A percentile compares a stretch with the other conserved stretches of the same genome.
These are phyloP conservation scores for Cydia strobilella DNA, from an alignment of 1,140 invertebrate species.

Conservation along the genomic window DNA sequence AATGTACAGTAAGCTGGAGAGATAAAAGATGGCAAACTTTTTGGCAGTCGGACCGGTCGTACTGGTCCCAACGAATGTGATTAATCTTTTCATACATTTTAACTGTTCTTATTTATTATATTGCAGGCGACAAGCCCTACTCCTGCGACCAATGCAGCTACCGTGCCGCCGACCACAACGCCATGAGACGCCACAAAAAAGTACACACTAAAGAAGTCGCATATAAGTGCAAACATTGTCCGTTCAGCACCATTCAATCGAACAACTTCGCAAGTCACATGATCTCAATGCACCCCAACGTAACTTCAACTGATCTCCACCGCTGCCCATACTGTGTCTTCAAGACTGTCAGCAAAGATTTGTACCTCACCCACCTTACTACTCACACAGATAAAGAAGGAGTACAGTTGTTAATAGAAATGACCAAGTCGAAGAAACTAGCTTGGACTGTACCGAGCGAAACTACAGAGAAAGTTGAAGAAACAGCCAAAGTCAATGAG, in stretches of 20 bases:
- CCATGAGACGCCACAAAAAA: constrained; percentile 88
- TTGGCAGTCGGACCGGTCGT: too few relatives aligned
- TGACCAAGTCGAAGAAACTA: constrained; percentile 55
- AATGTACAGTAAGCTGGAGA: too few relatives aligned
- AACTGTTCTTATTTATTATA: constrained; percentile 32
- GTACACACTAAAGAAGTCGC: constrained; percentile 87
- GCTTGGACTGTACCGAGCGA: constrained; percentile 73
- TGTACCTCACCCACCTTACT: constrained; percentile 73
- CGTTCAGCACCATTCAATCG: constrained; percentile 85
- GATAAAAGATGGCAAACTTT: too few relatives aligned
- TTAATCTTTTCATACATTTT: too few relatives aligned
- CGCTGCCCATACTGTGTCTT: constrained; percentile 80
- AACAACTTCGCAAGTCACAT: constrained; percentile 83
- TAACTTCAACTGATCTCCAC: constrained; percentile 76
- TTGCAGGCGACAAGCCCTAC: constrained; percentile 90
- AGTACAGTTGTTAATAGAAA: constrained; percentile 60
- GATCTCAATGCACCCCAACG: constrained; percentile 80
- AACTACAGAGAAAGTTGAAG: constrained; percentile 44
- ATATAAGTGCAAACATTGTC: constrained; percentile 86
- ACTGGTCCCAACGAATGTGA: too few relatives aligned
- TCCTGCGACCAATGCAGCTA: constrained; percentile 89
- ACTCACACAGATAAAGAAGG: constrained; percentile 70
- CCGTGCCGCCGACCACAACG: constrained; percentile 89
- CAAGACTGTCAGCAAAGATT: constrained; percentile 80
- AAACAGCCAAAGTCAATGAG: constrained; percentile 43